Base-by-base conservation (phyloP, 2,888 invertebrate species). In the Endotricha flammealis region DNA sequence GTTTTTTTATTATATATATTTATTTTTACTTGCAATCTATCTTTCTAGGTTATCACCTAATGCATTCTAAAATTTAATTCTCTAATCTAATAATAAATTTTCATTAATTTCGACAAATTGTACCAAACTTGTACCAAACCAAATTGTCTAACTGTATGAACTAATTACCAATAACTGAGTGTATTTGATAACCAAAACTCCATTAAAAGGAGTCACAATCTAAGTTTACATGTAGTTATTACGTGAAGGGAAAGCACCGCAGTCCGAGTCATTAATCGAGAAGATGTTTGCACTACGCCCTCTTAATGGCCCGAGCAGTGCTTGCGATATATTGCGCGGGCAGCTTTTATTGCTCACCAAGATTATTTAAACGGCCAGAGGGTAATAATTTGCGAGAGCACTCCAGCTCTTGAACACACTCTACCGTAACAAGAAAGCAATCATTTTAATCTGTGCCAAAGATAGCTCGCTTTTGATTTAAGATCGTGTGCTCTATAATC, bases 291-390 rank as follows among this genome's bases (percentile, higher is more conserved):
- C 20, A 24, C 24, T 32, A 12, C 53, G 46, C 59, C 62, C 52
- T 50, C 58, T 62, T n/a, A 64, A 64, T 65, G 59, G 64, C 53
- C 49, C 48, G 39, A 36, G 48, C 38, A 58, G 57, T 64, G 65
- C 70, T 64, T 54, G 70, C 66, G 64, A 71, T 74, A 70, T 72
- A 75, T 74, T 53, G 69, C 61, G 46, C 44, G 40, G 41, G 36
- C 57, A 48, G 61, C 57, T 65, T 73, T 74, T 74, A 76, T 73
- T 73, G 68, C 73, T 57, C 45, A 52, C 64, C 50, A 58, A 72
- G 72, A 73, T 75, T 76, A 76, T 73, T 70, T 76, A 73, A 74
- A 74, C 72, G 66, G 67, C 64, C 54, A 39, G 51, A 51, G 55
- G 48, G 57, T 59, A 57, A 74, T 73, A 70, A 73, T 63, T 73